Evolutionary conservation across 1,140 invertebrate species (phyloP), one percentile per base, ranked within the genome.

Genomic region (Teleogryllus occipitalis): DNA sequence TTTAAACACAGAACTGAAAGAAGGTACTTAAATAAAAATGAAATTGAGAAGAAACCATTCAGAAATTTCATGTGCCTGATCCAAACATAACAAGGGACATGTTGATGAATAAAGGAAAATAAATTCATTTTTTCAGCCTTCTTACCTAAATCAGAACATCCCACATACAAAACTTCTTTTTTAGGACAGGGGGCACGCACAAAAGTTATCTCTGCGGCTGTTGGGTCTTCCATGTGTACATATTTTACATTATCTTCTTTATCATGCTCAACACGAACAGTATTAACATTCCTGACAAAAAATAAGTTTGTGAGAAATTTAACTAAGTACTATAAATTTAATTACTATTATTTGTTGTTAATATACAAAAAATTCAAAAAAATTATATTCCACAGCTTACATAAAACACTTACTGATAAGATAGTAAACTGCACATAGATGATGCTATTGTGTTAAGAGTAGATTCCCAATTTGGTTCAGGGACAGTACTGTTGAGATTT

Each of bases 161-260:
- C 88, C 46, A 96, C 91, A 85, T 93, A 93, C 76, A 96, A 89
- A 15, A 96, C 94, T 86, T 93, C 91, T 81, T 91, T 91, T n/a
- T 90, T 89, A 0, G 91, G 90, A 84, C 95, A 96, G 48, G 90
- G 87, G 14, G 91, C 91, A 80, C 92, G 90, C 14, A 94, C 88
- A 82, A 96, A 96, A 21, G 91, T 93, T 46, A 96, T 94, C 86
- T 96, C 94, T 7, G 91, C 86, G 6, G 93, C 93, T 74, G 90
- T 89, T 0, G 94, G 93, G 85, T 95, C 92, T 81, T 93, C 90
- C 83, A 96, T 92, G 82, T 93, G 90, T 0, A 95, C 94, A 83
- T 95, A 95, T 72, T 85, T 78, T 76, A 79, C 78, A 77, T 82
- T 72, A 82, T 83, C 74, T 83, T 89, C 89, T 27, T 88, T 86